Percentiles rank a stretch among this genome's conserved stretches.
Conservation (phyloP, 2,797 vertebrate genomes). For the Sebastes flavidus region DNA sequence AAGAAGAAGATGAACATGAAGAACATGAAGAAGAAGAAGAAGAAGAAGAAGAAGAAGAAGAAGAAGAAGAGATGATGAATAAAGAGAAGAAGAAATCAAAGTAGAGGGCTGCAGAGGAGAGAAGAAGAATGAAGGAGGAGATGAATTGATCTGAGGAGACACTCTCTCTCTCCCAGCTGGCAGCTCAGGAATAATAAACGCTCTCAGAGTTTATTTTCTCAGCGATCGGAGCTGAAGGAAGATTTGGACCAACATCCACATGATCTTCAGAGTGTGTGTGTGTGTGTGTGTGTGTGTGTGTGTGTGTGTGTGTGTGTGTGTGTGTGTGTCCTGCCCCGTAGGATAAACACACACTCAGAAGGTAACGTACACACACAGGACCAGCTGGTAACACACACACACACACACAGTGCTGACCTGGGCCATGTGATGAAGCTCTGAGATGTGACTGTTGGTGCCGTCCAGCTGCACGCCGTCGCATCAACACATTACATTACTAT, state of each 20-base stretch:
- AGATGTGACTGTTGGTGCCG: background rate
- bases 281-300: constrained; percentile 18
- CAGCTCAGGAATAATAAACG: constrained; percentile 53
- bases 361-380: constrained; percentile 43
- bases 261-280: constrained; percentile 24
- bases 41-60: no score
- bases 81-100: background rate
- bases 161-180: constrained; percentile 11
- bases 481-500: background rate
- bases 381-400: constrained; percentile 43
- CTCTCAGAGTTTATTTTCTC: constrained; percentile 63
- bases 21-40: background rate
- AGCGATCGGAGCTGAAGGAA: constrained; percentile 48
- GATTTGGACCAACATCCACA: constrained; percentile 51
- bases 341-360: constrained; percentile 56
- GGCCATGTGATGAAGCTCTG: background rate
- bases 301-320: background rate
- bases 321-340: constrained; percentile 13
- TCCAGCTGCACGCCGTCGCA: background rate
- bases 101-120: background rate
- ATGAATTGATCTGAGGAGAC: constrained; percentile 20
- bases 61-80: background rate
- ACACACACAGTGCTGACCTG: constrained; percentile 17
- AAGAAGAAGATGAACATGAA: background rate
- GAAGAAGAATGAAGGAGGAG: constrained; percentile 1